Conservation (phyloP, 1,140 invertebrate species). For the Phymorhynchus buccinoides region DNA sequence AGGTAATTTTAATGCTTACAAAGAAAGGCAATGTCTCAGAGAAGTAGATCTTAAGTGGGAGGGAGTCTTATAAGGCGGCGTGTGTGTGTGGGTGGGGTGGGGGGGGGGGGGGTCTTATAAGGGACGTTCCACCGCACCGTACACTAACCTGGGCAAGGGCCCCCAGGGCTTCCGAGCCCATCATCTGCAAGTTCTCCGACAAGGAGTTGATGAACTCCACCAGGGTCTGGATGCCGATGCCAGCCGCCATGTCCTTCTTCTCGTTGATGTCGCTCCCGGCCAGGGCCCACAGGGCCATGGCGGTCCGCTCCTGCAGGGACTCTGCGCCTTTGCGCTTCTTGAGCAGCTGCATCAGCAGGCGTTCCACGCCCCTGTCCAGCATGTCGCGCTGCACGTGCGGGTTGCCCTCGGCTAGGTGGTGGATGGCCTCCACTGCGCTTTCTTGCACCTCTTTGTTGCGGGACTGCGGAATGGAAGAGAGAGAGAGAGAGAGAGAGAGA, state of each 20-base stretch:
- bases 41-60: too few relatives aligned
- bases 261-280: slow-evolving; percentile 67
- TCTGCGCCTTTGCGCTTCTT: slow-evolving; percentile 55
- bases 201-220: slow-evolving; percentile 71
- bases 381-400: slow-evolving; percentile 63
- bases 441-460: slow-evolving; percentile 65
- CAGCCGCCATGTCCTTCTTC: slow-evolving; percentile 66
- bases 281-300: slow-evolving; percentile 70
- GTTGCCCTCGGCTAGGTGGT: slow-evolving; percentile 66
- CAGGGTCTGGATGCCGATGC: slow-evolving; percentile 67
- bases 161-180: slow-evolving; percentile 71
- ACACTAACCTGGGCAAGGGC: slow-evolving; percentile 63
- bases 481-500: too few relatives aligned
- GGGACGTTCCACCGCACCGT: too few relatives aligned
- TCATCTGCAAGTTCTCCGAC: slow-evolving; percentile 68
- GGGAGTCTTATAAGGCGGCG: too few relatives aligned
- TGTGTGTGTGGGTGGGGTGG: too few relatives aligned
- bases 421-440: slow-evolving; percentile 66
- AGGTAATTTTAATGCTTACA: too few relatives aligned
- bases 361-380: slow-evolving; percentile 58
- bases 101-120: too few relatives aligned
- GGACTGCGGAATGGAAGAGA: too few relatives aligned
- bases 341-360: slow-evolving; percentile 64
- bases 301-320: slow-evolving; percentile 66
- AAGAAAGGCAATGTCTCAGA: too few relatives aligned